These are phyloP conservation scores for Nasonovia ribisnigri DNA, from an alignment of 2,888 invertebrate genomes.

Conservation along the genomic window DNA sequence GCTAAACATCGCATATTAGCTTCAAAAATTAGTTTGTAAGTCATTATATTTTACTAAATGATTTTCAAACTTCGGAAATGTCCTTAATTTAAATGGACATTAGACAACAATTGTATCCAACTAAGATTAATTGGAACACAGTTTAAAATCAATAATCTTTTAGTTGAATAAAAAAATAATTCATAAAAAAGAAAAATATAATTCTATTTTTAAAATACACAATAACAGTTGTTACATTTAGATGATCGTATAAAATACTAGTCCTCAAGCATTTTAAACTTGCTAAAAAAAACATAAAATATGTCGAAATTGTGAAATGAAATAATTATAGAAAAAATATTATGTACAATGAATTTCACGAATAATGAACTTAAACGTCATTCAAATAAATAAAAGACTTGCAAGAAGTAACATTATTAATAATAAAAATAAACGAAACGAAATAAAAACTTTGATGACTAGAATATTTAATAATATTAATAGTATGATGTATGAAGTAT, in stretches of 20 bases:
- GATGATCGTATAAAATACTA: not conserved
- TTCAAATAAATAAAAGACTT: not conserved
- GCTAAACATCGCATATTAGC: not conserved
- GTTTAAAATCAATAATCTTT: not conserved
- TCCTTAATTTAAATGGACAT: not conserved
- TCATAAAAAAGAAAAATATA: not conserved
- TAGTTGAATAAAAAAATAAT: not conserved
- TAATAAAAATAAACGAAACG: not conserved
- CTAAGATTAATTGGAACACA: not conserved
- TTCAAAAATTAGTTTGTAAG: slow-evolving; percentile 24
- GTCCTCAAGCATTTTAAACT: not conserved
- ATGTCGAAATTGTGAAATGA: not conserved
- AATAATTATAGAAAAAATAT: not conserved
- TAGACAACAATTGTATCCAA: not conserved
- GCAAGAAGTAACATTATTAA: not conserved
- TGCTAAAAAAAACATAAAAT: not conserved
- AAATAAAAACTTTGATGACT: not conserved
- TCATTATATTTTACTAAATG: slow-evolving; percentile 4
- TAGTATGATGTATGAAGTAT: not conserved
- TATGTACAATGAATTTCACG: not conserved
- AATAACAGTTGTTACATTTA: not conserved
- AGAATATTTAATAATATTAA: slow-evolving; percentile 11
- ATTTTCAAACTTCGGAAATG: not conserved
- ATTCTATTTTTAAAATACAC: not conserved
- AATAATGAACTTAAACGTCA: not conserved